Evolutionary conservation across 2,797 vertebrate species (phyloP), one percentile per base, ranked within the genome.

Genomic region (Hyperoplus lanceolatus): DNA sequence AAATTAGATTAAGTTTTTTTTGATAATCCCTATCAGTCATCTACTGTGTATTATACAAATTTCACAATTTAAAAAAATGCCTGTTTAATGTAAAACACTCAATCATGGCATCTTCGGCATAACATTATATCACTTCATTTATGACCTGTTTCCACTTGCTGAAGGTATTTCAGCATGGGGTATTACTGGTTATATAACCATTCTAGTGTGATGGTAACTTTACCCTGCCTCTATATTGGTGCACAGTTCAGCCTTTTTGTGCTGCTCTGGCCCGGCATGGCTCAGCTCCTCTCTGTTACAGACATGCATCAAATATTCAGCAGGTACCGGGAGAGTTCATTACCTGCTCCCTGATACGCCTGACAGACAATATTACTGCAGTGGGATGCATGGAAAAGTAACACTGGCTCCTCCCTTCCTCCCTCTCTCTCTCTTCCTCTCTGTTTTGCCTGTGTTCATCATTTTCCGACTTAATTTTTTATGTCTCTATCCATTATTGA

Each of bases 301-400:
- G 81, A 80, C 46, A 46, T 73, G 63, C 89, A 94, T 95, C 54
- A 94, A 94, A 93, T 90, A 94, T 95, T 94, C 71, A 94, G 61
- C 75, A 81, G 80, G 15, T 81, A 73, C 59, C 75, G 54, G 73
- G 38, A 18, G 75, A 85, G 89, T 77, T 92, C 85, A 89, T 91
- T 87, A 79, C 64, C 48, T 41, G 45, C 63, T 78, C 60, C 49
- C 69, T 78, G 74, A 83, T 70, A 81, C 29, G 81, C 39, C 57
- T n/a, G 60, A 63, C 51, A n/a, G 68, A 77, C 87, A 66, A 68
- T 69, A 49, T 86, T 86, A 88, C 89, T 80, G 77, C 73, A 65
- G 82, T 43, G 8, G 29, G 1, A 50, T 13, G 42, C 41, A 59
- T 57, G 79, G 80, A 89, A 91, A 91, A 75, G 29, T 45, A 80